Evolutionary conservation across 2,113 vertebrate species (phyloP).

Genomic region (Panthera tigris): DNA sequence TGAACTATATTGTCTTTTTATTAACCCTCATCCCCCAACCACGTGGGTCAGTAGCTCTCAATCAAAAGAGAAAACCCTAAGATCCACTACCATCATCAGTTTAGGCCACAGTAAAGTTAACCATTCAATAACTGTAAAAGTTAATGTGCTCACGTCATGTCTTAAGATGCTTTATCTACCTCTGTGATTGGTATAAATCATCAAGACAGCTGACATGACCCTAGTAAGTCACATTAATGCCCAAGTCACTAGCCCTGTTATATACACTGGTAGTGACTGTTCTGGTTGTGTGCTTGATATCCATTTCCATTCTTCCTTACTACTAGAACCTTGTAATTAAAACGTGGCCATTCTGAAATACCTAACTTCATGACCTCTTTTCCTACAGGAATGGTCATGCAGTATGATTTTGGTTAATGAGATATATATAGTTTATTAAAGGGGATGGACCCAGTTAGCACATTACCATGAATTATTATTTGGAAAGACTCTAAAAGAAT

Average conservation of each 20-base stretch:
- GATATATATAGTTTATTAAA: neutral
- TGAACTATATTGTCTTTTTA: neutral
- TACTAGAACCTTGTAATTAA: neutral
- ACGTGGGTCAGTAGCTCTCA: neutral
- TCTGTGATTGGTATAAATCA: slow-evolving; percentile 37
- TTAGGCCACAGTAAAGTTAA: neutral
- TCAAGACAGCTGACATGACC: neutral
- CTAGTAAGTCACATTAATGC: neutral
- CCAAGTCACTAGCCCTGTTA: neutral
- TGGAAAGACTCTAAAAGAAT: neutral
- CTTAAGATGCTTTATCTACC: neutral
- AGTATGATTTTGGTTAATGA: neutral
- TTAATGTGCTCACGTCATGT: neutral
- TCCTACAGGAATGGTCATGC: neutral
- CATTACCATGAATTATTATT: neutral
- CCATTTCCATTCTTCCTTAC: neutral
- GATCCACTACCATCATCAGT: neutral
- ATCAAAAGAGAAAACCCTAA: neutral
- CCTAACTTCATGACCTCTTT: neutral
- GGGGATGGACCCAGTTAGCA: neutral
- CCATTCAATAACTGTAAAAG: neutral
- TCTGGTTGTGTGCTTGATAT: neutral
- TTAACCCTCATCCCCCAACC: neutral
- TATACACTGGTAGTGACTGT: neutral
- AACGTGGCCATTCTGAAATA: neutral